Percentiles rank a stretch among this genome's conserved stretches.
Conservation (phyloP, 2,113 vertebrate species). For the Euleptes europaea region DNA sequence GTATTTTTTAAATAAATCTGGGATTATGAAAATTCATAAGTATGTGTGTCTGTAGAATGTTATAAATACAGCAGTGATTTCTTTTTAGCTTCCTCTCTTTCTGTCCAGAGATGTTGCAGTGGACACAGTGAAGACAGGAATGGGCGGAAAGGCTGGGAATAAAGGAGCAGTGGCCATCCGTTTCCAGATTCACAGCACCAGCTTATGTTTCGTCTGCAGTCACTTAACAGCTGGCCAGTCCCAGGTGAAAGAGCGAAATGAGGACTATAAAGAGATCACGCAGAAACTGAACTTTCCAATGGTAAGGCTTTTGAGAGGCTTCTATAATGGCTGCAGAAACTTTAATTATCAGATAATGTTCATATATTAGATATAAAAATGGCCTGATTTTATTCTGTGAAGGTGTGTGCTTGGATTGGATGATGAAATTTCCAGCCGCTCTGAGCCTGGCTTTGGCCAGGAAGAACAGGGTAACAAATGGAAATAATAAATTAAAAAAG, state of each 20-base stretch:
- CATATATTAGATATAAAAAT: slow-evolving; percentile 8
- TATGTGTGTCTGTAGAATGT: too few species aligned
- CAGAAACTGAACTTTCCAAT: slow-evolving; percentile 81
- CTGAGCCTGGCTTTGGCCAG: too few species aligned
- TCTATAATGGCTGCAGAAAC: background rate
- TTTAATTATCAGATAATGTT: too few species aligned
- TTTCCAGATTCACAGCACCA: slow-evolving; percentile 80
- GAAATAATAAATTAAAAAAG: too few species aligned
- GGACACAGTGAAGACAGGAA: slow-evolving; percentile 83
- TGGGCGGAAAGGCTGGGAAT: slow-evolving; percentile 84
- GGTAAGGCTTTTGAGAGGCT: slow-evolving; percentile 62
- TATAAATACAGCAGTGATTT: background rate
- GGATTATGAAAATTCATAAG: too few species aligned
- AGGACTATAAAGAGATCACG: slow-evolving; percentile 83
- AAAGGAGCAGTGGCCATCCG: slow-evolving; percentile 83
- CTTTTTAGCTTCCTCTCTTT: background rate
- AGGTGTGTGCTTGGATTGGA: background rate
- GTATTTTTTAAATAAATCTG: too few species aligned
- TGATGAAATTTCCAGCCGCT: background rate
- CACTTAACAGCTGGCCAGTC: slow-evolving; percentile 83
- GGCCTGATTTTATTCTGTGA: background rate
- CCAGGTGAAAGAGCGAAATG: slow-evolving; percentile 83
- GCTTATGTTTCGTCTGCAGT: slow-evolving; percentile 83
- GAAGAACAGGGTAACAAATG: too few species aligned
- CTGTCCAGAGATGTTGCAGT: slow-evolving; percentile 78